Conservation (phyloP, 1,140 invertebrate species). For the Calliphora vicina region DNA sequence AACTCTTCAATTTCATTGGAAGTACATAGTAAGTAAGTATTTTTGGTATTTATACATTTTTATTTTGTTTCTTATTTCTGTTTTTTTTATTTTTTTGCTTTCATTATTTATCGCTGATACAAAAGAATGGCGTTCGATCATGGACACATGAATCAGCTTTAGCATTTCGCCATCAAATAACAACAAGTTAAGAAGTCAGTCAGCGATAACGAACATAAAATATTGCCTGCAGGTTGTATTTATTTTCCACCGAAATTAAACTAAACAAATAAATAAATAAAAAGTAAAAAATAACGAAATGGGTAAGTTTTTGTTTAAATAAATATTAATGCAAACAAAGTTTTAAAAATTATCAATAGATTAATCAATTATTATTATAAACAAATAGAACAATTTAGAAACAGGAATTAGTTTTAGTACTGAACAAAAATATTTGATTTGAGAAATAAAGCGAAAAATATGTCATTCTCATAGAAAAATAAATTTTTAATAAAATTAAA, state of each 20-base stretch:
- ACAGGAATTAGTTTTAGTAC: no score
- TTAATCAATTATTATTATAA: neutral
- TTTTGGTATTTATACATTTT: no score
- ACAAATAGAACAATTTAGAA: no score
- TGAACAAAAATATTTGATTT: no score
- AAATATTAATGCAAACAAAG: neutral
- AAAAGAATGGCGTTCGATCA: neutral
- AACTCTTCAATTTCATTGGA: neutral
- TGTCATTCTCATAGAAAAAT: no score
- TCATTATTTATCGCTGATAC: neutral
- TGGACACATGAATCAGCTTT: neutral
- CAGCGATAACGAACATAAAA: neutral
- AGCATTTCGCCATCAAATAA: neutral
- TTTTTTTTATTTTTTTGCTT: neutral
- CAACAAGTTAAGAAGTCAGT: neutral
- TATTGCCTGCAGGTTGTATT: neutral
- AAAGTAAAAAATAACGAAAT: neutral
- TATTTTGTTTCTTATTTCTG: neutral
- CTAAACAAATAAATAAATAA: neutral
- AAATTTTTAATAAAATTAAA: no score
- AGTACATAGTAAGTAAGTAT: neutral
- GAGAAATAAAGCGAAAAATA: no score
- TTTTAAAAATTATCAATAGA: neutral
- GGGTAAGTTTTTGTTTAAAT: neutral
- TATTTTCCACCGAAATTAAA: neutral